Percentiles rank a stretch among this genome's conserved stretches.
Evolutionary conservation across 2,113 vertebrate species (phyloP).

Genomic region (Cyrtonyx montezumae): DNA sequence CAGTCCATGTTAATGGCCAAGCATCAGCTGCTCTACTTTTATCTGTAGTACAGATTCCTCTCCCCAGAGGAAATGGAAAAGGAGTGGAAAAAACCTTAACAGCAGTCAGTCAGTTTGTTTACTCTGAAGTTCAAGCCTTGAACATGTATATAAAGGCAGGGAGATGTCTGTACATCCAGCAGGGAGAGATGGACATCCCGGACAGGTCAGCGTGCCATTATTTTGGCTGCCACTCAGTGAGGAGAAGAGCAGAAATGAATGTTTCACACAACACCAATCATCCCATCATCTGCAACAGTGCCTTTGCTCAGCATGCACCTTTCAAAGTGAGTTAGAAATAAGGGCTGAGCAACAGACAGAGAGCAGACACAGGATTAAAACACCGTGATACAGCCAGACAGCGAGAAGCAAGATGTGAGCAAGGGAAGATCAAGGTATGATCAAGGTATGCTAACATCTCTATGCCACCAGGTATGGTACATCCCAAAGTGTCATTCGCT

Average conservation of each 20-base stretch:
- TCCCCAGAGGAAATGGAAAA: not conserved
- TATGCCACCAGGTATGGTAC: rapidly evolving
- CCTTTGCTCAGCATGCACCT: not conserved
- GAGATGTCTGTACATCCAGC: not conserved
- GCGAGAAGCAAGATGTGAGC: rapidly evolving
- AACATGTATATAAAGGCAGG: not conserved
- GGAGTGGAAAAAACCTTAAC: not conserved
- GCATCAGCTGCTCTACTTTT: not conserved
- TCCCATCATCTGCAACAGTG: not conserved
- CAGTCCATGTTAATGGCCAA: not conserved
- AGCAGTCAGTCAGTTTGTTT: not conserved
- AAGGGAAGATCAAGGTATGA: not conserved
- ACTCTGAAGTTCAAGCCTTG: not conserved
- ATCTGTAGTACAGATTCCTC: not conserved
- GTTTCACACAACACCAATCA: not conserved
- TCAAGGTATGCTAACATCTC: not conserved
- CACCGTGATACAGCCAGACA: not conserved
- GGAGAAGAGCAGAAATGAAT: not conserved
- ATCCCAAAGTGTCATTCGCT: not conserved
- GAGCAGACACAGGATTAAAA: slow-evolving; percentile 29
- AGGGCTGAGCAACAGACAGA: slow-evolving; percentile 12
- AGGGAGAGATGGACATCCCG: not conserved
- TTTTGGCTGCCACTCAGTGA: not conserved
- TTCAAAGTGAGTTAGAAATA: slow-evolving; percentile 1
- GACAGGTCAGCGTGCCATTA: not conserved